Evolutionary conservation across 2,113 vertebrate genomes (phyloP).

Genomic region (Anas platyrhynchos): DNA sequence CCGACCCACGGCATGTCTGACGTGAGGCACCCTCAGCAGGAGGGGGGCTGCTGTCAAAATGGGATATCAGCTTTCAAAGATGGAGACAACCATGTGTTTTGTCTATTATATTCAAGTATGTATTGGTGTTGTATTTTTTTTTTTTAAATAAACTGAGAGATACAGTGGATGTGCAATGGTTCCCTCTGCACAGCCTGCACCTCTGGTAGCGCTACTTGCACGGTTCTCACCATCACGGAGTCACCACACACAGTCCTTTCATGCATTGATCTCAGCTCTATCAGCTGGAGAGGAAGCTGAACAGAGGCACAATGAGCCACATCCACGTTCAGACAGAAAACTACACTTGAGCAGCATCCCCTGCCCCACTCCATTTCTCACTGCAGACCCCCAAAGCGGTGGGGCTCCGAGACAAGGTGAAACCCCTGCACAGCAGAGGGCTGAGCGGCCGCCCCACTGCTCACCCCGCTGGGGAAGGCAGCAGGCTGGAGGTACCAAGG

Average conservation of each 20-base stretch:
- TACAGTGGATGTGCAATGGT: rapidly evolving
- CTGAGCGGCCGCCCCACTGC: not conserved
- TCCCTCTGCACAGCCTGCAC: too few species aligned
- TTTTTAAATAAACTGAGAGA: too few species aligned
- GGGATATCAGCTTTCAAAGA: not conserved
- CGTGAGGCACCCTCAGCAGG: not conserved
- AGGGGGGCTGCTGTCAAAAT: not conserved
- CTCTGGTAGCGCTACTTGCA: too few species aligned
- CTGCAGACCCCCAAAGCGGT: not conserved
- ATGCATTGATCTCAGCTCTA: not conserved
- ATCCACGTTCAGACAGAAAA: not conserved
- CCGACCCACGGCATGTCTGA: rapidly evolving
- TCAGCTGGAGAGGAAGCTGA: not conserved
- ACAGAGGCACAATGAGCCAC: not conserved
- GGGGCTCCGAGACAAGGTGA: too few species aligned
- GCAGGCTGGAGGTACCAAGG: not conserved
- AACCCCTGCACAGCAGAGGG: not conserved
- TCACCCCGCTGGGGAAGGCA: too few species aligned
- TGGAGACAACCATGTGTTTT: rapidly evolving
- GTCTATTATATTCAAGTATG: not conserved
- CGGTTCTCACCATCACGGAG: not conserved
- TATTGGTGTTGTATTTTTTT: not conserved
- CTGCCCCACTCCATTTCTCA: not conserved
- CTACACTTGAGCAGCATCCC: not conserved
- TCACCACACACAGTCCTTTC: rapidly evolving